Percentiles rank a stretch among this genome's conserved stretches.
Evolutionary conservation across 92 coral and sea anemone species (phyloP).

Genomic region (Porites evermanni): DNA sequence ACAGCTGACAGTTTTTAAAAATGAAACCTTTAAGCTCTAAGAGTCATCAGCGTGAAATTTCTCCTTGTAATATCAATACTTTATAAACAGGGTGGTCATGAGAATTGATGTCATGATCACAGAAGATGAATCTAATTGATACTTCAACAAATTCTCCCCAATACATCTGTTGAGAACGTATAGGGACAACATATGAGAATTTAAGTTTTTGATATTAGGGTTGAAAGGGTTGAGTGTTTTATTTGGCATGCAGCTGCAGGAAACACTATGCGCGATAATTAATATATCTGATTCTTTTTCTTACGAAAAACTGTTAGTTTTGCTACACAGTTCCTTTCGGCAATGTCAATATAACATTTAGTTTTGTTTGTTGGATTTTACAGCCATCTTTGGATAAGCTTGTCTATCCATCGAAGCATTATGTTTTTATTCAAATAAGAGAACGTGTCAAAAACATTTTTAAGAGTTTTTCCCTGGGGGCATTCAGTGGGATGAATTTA

Average conservation of each 20-base stretch:
- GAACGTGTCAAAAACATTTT: background rate
- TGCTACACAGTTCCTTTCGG: background rate
- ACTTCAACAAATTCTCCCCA: too few relatives aligned
- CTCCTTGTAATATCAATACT: too few relatives aligned
- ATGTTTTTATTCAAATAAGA: slow-evolving; percentile 18
- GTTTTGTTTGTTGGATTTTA: slow-evolving; percentile 9
- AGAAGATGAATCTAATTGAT: too few relatives aligned
- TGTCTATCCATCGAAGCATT: background rate
- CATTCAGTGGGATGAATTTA: background rate
- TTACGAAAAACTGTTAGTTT: background rate
- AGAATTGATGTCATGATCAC: too few relatives aligned
- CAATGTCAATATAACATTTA: background rate
- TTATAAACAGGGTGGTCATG: too few relatives aligned
- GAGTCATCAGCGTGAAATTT: too few relatives aligned
- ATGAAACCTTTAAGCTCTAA: too few relatives aligned
- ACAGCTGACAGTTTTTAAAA: too few relatives aligned
- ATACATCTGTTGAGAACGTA: too few relatives aligned
- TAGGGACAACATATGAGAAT: too few relatives aligned
- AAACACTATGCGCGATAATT: background rate
- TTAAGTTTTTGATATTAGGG: too few relatives aligned
- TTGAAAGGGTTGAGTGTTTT: background rate
- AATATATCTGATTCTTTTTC: background rate
- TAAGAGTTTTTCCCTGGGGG: background rate
- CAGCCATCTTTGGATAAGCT: background rate
- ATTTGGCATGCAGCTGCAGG: background rate